Conservation (phyloP, 2,888 invertebrate genomes). For the Phengaris arion region DNA sequence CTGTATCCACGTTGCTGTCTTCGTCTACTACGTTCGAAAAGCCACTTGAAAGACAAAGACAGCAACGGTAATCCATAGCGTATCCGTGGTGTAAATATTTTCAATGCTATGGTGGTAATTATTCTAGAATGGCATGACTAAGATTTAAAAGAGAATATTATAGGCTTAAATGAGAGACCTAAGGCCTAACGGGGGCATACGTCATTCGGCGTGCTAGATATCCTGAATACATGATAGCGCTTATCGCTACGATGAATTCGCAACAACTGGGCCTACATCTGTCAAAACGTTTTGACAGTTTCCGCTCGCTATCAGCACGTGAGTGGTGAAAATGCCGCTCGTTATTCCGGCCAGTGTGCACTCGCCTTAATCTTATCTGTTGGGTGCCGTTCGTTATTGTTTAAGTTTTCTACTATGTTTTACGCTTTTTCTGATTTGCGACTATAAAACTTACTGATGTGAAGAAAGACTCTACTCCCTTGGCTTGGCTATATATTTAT, state of each 20-base stretch:
- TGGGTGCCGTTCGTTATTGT: slow-evolving; percentile 33
- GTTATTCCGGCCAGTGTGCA: slow-evolving; percentile 60
- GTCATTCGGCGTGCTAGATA: slow-evolving; percentile 9
- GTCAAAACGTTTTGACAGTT: slow-evolving; percentile 59
- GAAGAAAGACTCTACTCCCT: no score
- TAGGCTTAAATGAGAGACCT: neutral
- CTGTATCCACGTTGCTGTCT: no score
- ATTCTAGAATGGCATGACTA: no score
- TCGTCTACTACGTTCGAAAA: no score
- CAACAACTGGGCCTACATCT: slow-evolving; percentile 40
- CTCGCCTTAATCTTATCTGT: slow-evolving; percentile 68
- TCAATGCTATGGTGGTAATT: no score
- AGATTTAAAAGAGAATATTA: neutral
- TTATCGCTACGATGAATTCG: slow-evolving; percentile 9
- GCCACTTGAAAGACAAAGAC: no score
- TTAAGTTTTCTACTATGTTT: no score
- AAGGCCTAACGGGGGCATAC: slow-evolving; percentile 6
- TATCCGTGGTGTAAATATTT: no score
- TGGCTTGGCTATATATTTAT: no score
- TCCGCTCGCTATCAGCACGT: slow-evolving; percentile 51
- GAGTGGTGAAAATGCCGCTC: slow-evolving; percentile 60
- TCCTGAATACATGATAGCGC: neutral
- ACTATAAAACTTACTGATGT: neutral
- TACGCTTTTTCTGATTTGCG: neutral
- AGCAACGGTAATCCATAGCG: no score